Conservation (phyloP, 2,113 vertebrate species). For the Verasper variegatus region DNA sequence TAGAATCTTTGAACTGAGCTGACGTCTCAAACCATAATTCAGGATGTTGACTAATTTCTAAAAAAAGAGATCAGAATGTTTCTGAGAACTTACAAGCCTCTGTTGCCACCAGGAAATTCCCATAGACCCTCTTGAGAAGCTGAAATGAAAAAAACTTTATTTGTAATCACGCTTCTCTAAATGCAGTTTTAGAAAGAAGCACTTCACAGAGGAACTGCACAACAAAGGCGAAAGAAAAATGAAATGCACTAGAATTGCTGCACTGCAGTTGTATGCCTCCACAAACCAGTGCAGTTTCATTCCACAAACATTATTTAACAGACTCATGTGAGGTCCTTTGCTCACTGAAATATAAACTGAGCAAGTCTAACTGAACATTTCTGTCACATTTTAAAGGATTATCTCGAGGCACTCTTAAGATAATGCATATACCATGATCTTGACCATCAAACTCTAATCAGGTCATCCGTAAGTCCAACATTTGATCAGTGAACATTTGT, state of each 20-base stretch:
- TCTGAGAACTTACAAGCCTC: slow-evolving; percentile 85
- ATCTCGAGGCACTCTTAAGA: no score
- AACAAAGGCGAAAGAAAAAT: not conserved
- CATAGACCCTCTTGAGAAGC: slow-evolving; percentile 93
- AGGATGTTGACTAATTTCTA: not conserved
- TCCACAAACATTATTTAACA: no score
- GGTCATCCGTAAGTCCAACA: no score
- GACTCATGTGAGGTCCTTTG: no score
- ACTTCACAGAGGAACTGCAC: not conserved
- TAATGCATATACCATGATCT: no score
- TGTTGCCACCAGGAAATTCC: slow-evolving; percentile 88
- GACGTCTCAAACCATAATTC: not conserved
- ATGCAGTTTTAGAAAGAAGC: not conserved
- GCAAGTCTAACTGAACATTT: no score
- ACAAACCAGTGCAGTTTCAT: no score
- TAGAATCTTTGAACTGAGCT: not conserved
- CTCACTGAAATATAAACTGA: no score
- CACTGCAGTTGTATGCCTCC: no score
- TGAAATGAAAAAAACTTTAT: slow-evolving; percentile 61
- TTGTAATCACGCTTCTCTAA: not conserved
- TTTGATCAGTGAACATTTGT: no score
- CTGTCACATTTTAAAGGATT: no score
- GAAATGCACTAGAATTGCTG: not conserved
- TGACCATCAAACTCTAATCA: no score
- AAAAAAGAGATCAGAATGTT: not conserved